These are phyloP conservation scores for Trichoplusia ni DNA, from an alignment of 1,140 invertebrate species.

Conservation along the genomic window DNA sequence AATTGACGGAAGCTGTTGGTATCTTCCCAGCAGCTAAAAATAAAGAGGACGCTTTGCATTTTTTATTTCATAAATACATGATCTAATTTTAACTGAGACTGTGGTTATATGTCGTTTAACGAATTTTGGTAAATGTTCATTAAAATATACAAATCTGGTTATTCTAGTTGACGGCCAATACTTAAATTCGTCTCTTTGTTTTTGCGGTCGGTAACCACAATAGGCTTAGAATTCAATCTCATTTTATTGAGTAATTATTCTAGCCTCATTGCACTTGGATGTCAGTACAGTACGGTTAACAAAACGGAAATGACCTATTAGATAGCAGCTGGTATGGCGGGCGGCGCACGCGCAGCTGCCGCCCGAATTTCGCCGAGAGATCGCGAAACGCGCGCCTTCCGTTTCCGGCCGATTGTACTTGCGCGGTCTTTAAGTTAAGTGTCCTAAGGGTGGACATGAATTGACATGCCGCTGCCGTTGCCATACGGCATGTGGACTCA, in stretches of 20 bases:
- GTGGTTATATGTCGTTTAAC: no score
- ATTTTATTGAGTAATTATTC: constrained; percentile 13
- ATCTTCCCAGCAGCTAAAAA: constrained; percentile 54
- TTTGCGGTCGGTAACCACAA: background rate
- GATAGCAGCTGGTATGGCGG: constrained; percentile 59
- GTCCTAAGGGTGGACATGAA: constrained; percentile 55
- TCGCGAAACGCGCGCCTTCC: constrained; percentile 78
- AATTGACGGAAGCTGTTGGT: constrained; percentile 48
- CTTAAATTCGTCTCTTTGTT: background rate
- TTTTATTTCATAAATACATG: constrained; percentile 52
- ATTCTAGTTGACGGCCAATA: background rate
- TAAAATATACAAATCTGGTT: background rate
- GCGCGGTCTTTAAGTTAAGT: constrained; percentile 37
- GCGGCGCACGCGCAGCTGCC: constrained; percentile 67
- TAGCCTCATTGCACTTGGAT: constrained; percentile 15
- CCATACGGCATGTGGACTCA: constrained; percentile 32
- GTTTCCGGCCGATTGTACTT: constrained; percentile 76
- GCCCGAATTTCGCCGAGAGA: constrained; percentile 71
- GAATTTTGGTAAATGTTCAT: background rate
- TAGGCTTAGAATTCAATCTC: constrained; percentile 11
- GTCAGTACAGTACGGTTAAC: constrained; percentile 34
- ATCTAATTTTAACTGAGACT: constrained; percentile 21
- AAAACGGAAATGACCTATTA: constrained; percentile 76
- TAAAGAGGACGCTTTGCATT: constrained; percentile 40
- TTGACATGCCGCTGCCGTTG: constrained; percentile 41